These are phyloP conservation scores for Eptatretus atami DNA, from an alignment of 2,797 vertebrate genomes.

Conservation along the genomic window DNA sequence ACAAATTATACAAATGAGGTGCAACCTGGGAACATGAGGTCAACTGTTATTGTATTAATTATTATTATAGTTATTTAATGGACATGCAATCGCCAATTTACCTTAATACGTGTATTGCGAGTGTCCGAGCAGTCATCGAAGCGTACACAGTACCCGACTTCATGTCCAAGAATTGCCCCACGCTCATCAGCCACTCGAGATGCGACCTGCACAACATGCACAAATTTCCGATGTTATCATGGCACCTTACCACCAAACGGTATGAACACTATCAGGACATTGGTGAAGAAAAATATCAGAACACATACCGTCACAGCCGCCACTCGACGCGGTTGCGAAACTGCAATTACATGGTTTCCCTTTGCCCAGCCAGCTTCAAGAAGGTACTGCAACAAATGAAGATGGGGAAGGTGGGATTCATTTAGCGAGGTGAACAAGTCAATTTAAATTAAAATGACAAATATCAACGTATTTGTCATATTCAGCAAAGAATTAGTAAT, in stretches of 20 bases:
- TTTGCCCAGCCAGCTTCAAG: slow-evolving; percentile 89
- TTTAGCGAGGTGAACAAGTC: too few species aligned
- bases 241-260: too few species aligned
- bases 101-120: slow-evolving; percentile 73
- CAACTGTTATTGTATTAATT: too few species aligned
- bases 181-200: slow-evolving; percentile 69
- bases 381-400: slow-evolving; percentile 30
- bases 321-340: slow-evolving; percentile 80
- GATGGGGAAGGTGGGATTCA: too few species aligned
- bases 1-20: too few species aligned
- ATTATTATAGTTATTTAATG: background rate
- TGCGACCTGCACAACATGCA: slow-evolving; percentile 32
- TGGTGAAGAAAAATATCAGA: too few species aligned
- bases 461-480: too few species aligned
- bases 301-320: slow-evolving; percentile 62
- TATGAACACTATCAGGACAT: too few species aligned
- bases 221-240: background rate
- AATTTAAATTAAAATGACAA: too few species aligned
- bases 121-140: slow-evolving; percentile 80
- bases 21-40: too few species aligned
- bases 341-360: slow-evolving; percentile 63
- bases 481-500: too few species aligned
- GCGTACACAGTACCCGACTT: slow-evolving; percentile 84
- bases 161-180: slow-evolving; percentile 57
- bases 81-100: slow-evolving; percentile 11